Base-by-base conservation (phyloP, 2,888 invertebrate genomes). In the Glyphotaelius pellucidus region DNA sequence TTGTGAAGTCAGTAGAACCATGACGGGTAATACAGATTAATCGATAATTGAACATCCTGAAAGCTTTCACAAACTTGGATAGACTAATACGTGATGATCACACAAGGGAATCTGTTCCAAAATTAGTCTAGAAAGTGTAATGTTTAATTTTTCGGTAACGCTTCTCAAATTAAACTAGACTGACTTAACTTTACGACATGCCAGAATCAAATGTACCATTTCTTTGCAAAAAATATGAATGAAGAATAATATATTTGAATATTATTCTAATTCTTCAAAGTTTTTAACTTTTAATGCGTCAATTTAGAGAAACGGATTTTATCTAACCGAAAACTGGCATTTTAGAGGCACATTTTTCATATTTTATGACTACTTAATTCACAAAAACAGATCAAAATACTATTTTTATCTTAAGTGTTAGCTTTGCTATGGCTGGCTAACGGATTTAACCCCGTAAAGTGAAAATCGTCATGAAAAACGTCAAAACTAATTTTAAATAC, bases 11-110 rank as follows among this genome's bases (percentile, higher is more conserved):
- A 47, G 47, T 86, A 86, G 42, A 80, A 38, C 79, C 79, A 32
- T 79, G 35, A 42, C 14, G 38, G 67, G 67, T 79, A 79, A 89
- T 80, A 35, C 80, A 80, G 38, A 79, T 89, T 80, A 89, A 89
- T 89, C 88, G 80, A 90, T 86, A 79, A 84, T 25, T 52, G 90
- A 84, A n/a, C 67, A 85, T 52, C 67, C 25, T 67, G 35, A 90
- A 90, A 90, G 90, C 90, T 90, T 85, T 90, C 79, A 83, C 38
- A 38, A 91, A 87, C 52, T 87, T 87, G 14, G 87, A 30, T 80
- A n/a, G 80, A 4, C 88, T 89, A 88, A 42, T 52, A 86, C 52
- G 31, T 52, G 67, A 67, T 25, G 25, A n/a, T 4, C 67, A 67
- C 67, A 25, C 67, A 67, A 67, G 67, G 67, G 67, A 11, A 67